Base-by-base conservation (phyloP, 2,113 vertebrate genomes). In the Alouatta palliata region DNA sequence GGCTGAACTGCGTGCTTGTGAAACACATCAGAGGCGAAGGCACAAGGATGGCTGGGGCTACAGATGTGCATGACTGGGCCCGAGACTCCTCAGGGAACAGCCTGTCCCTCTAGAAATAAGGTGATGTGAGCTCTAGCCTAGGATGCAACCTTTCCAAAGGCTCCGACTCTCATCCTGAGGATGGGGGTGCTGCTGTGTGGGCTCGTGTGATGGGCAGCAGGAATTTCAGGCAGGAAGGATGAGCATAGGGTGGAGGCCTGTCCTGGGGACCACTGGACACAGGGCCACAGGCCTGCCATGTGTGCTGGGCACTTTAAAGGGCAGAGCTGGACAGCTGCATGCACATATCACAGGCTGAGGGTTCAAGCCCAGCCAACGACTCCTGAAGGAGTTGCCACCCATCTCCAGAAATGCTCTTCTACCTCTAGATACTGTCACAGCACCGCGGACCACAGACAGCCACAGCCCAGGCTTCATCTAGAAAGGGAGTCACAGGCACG, bases 251-350 rank as follows among this genome's bases (percentile, higher is more conserved):
- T 6, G 20, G 32, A 52, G 32, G 27, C 6, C 27, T 64, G 17
- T 6, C 23, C 7, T 0, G 0, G 6, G 32, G 5, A 0, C 52
- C 40, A 4, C 61, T 2, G 21, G 43, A 83, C 43, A 49, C 4
- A 20, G 43, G 14, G 56, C 45, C 30, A 8, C 0, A 2, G 49
- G 37, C 23, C 71, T 30, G 9, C 45, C 30, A 11, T 11, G 12
- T 43, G 19, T 19, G 13, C 40, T 0, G 2, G 37, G 13, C 49
- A 40, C 27, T 14, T 87, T 13, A 35, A 40, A 79, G 52, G 20
- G 43, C 25, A 4, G 43, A 23, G 80, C 20, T 3, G 2, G 32
- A 40, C 2, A 23, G 6, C 23, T 16, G 43, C 1, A 6, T 3
- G 37, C 17, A 20, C n/a, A 25, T 5, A 30, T 4, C 12, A 0